Evolutionary conservation across 92 coral and sea anemone genomes (phyloP).

Genomic region (Heliopora coerulea): DNA sequence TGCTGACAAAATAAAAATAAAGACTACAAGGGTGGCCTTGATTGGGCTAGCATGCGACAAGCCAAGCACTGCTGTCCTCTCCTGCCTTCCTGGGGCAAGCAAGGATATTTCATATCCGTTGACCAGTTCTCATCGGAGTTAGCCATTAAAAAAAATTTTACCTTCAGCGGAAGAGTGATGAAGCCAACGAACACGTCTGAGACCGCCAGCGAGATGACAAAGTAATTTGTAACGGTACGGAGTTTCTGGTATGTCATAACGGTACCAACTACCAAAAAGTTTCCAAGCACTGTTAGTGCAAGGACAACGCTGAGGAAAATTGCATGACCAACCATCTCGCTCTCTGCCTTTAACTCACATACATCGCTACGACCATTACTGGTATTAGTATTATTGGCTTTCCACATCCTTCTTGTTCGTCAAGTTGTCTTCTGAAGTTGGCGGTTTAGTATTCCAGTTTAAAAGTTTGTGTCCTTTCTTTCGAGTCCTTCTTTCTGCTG

Average conservation of each 20-base stretch:
- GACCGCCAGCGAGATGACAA: conserved; percentile 84
- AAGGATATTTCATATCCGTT: too few relatives aligned
- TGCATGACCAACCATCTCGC: conserved; percentile 57
- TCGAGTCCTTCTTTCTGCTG: too few relatives aligned
- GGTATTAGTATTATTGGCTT: not conserved
- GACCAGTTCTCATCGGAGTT: too few relatives aligned
- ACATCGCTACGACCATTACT: not conserved
- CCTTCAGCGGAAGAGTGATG: conserved; percentile 60
- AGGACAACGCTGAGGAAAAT: conserved; percentile 64
- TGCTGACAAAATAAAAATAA: too few relatives aligned
- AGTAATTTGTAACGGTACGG: conserved; percentile 83
- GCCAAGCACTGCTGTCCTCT: too few relatives aligned
- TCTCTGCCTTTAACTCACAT: conserved; percentile 47
- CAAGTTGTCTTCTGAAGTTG: too few relatives aligned
- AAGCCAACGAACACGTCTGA: conserved; percentile 71
- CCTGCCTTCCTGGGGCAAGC: too few relatives aligned
- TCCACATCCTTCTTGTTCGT: not conserved
- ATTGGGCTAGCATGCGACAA: too few relatives aligned
- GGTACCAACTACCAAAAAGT: conserved; percentile 66
- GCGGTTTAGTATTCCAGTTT: too few relatives aligned
- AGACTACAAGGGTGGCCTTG: too few relatives aligned
- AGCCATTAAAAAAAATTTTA: too few relatives aligned
- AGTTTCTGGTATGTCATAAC: conserved; percentile 73
- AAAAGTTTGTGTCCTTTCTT: too few relatives aligned
- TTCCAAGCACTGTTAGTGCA: conserved; percentile 73